These are phyloP conservation scores for Scelioninae gen. 1 DNA, from an alignment of 2,888 invertebrate genomes.

Conservation along the genomic window DNA sequence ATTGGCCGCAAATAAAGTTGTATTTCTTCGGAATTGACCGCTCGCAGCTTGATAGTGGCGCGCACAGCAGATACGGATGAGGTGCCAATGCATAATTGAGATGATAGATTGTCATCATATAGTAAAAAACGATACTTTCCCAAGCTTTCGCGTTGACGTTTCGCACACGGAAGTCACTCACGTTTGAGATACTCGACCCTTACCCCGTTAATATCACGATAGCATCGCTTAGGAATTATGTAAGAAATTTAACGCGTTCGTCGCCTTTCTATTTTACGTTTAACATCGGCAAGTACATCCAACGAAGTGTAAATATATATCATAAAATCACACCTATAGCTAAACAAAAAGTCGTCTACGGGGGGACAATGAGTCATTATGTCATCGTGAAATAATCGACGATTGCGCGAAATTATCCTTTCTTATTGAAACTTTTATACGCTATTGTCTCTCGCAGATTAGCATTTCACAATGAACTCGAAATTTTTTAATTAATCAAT, in stretches of 20 bases:
- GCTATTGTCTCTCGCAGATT: not conserved
- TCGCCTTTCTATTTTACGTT: constrained; percentile 70
- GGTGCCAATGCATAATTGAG: constrained; percentile 61
- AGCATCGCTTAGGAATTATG: constrained; percentile 70
- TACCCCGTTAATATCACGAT: constrained; percentile 71
- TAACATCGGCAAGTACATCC: constrained; percentile 62
- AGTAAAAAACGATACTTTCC: constrained; percentile 70
- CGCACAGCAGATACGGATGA: constrained; percentile 2
- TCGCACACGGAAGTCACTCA: constrained; percentile 71
- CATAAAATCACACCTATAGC: constrained; percentile 32
- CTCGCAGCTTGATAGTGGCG: constrained; percentile 3
- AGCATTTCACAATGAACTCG: not conserved
- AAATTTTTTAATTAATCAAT: not conserved
- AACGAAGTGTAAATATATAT: constrained; percentile 60
- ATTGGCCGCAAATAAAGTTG: constrained; percentile 46
- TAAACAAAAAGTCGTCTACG: constrained; percentile 18
- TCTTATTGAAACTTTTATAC: not conserved
- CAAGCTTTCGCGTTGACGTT: constrained; percentile 70
- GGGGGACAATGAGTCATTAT: constrained; percentile 36
- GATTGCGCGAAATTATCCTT: no score
- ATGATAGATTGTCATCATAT: constrained; percentile 58
- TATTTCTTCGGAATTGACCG: constrained; percentile 4
- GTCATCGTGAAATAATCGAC: constrained; percentile 23
- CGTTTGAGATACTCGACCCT: constrained; percentile 69
- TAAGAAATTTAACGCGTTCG: constrained; percentile 71